Base-by-base conservation (phyloP, 2,888 invertebrate genomes). In the Rhodophaea formosa region DNA sequence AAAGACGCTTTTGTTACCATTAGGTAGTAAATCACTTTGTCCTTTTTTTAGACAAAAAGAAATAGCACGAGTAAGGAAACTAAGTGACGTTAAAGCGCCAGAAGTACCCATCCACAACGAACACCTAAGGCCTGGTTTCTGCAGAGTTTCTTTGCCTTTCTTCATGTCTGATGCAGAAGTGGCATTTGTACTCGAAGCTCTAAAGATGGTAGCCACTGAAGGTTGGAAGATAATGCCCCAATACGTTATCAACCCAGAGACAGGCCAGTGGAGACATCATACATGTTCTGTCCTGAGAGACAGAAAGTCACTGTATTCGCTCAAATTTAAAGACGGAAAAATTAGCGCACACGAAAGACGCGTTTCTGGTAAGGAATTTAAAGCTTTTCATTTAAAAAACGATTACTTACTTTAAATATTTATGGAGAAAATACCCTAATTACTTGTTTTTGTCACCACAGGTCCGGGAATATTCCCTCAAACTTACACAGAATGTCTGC, bases 201-300 rank as follows among this genome's bases (percentile, higher is more conserved):
- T 98, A 15, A 95, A 95, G 80, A 95, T 97, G 94, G 96, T 97
- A 0, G 97, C 97, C 0, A 95, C 96, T 3, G 95, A 97, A 87
- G 97, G 95, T 0, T 97, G 97, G 96, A 96, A 96, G 74, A 93
- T 98, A 45, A 82, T 98, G 56, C 97, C 97, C 0, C 96, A 97
- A 80, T 97, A 97, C 78, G 93, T 95, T 8, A 93, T 97, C n/a
- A 96, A 97, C 77, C 93, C 96, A 6, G 95, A 97, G 77, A 97
- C 97, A 0, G 97, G 96, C 0, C 97, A 97, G 80, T 98, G 97
- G 97, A 93, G 95, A 62, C 97, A 97, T 75, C 95, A 95, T 72
- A 94, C 95, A 0, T 96, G 96, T 78, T 93, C 95, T 52, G 93
- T 95, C 6, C 94, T 96, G 64, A 95, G 95, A 74, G 97, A 97